Evolutionary conservation across 2,113 vertebrate genomes (phyloP).

Genomic region (Boulengeromyrus knoepffleri): DNA sequence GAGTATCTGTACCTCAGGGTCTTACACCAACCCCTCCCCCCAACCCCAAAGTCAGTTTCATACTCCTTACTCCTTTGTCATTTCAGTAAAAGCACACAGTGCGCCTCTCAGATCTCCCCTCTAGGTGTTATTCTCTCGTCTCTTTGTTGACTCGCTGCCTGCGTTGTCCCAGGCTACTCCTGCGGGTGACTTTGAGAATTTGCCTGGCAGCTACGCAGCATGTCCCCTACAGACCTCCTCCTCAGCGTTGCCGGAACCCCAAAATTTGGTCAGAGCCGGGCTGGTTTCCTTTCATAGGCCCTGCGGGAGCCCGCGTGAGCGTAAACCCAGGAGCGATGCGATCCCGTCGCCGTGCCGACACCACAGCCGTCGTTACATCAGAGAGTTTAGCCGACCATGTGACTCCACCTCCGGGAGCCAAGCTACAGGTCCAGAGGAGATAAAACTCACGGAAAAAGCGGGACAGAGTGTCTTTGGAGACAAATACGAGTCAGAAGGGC

Average conservation of each 20-base stretch:
- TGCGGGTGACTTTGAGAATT: background rate
- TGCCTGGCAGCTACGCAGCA: background rate
- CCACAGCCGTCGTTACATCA: background rate
- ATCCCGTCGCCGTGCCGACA: background rate
- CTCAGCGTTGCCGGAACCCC: background rate
- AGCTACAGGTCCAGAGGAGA: background rate
- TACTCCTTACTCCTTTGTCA: background rate
- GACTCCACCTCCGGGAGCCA: too few species aligned
- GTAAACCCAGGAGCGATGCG: background rate
- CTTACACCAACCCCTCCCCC: background rate
- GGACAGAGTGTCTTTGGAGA: conserved; percentile 7
- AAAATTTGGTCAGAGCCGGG: background rate
- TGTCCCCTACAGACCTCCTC: background rate
- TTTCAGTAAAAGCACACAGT: background rate
- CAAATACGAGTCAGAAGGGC: background rate
- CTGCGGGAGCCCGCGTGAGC: background rate
- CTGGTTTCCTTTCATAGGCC: background rate
- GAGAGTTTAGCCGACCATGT: too few species aligned
- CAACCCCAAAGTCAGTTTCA: background rate
- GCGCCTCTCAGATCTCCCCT: background rate
- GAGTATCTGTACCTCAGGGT: background rate
- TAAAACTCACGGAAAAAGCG: background rate
- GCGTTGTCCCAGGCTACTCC: background rate
- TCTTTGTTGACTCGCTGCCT: background rate
- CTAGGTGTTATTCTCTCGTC: background rate